Evolutionary conservation across 2,797 vertebrate species (phyloP).

Genomic region (Margarornis squamiger): DNA sequence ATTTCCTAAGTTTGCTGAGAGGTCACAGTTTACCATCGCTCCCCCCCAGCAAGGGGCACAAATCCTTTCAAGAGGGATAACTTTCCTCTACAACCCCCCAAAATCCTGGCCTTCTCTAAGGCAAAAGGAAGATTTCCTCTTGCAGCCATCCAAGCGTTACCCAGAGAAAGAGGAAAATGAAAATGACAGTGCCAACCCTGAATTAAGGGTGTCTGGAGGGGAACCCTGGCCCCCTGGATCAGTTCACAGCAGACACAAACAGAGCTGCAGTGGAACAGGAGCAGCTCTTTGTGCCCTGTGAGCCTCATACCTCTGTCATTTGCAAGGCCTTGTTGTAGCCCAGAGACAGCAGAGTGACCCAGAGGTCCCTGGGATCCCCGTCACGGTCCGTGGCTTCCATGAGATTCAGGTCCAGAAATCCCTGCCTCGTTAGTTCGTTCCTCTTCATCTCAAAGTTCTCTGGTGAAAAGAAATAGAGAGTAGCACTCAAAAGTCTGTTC

Average conservation of each 20-base stretch:
- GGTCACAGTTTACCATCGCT: neutral
- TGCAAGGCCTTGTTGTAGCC: slow-evolving; percentile 90
- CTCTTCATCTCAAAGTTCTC: slow-evolving; percentile 95
- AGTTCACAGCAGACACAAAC: neutral
- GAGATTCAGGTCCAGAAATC: slow-evolving; percentile 92
- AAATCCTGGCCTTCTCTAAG: neutral
- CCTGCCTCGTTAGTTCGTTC: slow-evolving; percentile 90
- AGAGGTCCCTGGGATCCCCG: slow-evolving; percentile 88
- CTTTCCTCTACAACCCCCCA: neutral
- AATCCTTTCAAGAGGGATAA: neutral
- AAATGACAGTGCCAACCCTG: neutral
- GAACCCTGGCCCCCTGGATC: neutral
- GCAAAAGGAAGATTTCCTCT: neutral
- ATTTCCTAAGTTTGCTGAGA: neutral
- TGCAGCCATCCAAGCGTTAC: neutral
- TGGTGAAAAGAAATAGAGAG: slow-evolving; percentile 56
- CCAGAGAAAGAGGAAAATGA: neutral
- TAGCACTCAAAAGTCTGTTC: neutral
- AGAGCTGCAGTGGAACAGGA: neutral
- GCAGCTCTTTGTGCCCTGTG: neutral
- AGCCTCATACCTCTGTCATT: slow-evolving; percentile 81
- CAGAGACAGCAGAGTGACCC: slow-evolving; percentile 90
- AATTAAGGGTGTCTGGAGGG: neutral
- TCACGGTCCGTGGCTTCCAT: slow-evolving; percentile 91
- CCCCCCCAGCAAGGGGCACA: neutral